Evolutionary conservation across 2,113 vertebrate genomes (phyloP).

Genomic region (Galbula dea): DNA sequence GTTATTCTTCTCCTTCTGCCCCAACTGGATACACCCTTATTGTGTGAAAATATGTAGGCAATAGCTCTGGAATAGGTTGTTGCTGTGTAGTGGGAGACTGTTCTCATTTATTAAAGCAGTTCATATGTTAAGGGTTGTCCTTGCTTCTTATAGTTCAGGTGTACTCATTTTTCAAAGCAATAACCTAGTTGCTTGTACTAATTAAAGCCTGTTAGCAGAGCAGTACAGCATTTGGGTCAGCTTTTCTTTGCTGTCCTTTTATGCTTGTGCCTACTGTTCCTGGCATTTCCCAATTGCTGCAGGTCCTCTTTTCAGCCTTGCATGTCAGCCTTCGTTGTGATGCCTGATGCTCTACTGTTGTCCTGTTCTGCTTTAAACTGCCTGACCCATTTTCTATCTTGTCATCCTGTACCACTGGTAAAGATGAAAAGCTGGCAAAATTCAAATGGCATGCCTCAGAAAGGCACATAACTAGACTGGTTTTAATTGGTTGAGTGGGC

Average conservation of each 20-base stretch:
- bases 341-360: not conserved
- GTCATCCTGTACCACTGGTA: not conserved
- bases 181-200: constrained; percentile 56
- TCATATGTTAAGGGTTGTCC: not conserved
- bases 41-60: not conserved
- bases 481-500: not conserved
- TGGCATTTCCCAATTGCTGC: not conserved
- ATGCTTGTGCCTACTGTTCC: not conserved
- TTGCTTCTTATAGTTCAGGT: constrained; percentile 22
- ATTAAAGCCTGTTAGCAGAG: constrained; percentile 32
- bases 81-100: not conserved
- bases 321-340: not conserved
- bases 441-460: not conserved
- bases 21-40: not conserved
- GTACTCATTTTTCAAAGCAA: constrained; percentile 33
- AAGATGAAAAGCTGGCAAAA: not conserved
- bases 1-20: not conserved
- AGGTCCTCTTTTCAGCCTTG: not conserved
- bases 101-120: not conserved
- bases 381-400: not conserved
- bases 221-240: constrained; percentile 51
- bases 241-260: constrained; percentile 46
- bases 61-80: not conserved
- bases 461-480: not conserved
- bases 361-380: not conserved